phyloP scores from a whole-genome alignment of 2,888 invertebrate species.

The Pachycephus smyrnensis region DNA sequence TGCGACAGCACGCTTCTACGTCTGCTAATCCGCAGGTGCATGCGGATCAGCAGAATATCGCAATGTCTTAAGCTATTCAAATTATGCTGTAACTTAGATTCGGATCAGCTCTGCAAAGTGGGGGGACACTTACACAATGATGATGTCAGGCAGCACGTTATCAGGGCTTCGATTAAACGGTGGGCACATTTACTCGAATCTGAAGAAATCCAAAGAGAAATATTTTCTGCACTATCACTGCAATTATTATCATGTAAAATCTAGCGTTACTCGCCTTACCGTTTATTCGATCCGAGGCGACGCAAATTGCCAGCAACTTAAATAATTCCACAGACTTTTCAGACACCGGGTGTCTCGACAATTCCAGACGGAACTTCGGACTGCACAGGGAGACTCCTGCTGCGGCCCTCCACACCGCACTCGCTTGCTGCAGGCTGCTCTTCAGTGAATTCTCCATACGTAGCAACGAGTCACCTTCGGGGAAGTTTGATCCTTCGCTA shows the following conservation, averaged over 20 bases:
- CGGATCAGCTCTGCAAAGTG: constrained; percentile 2
- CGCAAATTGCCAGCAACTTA: constrained; percentile 49
- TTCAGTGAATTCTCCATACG: neutral
- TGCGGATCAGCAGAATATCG: constrained; percentile 32
- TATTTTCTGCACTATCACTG: neutral
- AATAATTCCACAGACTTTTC: constrained; percentile 46
- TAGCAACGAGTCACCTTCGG: constrained; percentile 2
- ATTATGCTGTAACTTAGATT: constrained; percentile 22
- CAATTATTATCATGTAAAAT: neutral
- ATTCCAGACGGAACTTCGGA: constrained; percentile 69
- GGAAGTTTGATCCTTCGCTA: constrained; percentile 1
- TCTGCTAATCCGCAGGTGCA: constrained; percentile 56
- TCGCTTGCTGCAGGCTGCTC: constrained; percentile 51
- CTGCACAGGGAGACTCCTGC: constrained; percentile 70
- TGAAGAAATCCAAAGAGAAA: constrained; percentile 31
- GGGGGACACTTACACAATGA: constrained; percentile 53
- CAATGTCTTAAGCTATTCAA: constrained; percentile 10
- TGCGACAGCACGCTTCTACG: constrained; percentile 38
- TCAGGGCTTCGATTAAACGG: constrained; percentile 59
- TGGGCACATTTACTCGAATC: constrained; percentile 59
- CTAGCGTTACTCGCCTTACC: constrained; percentile 36
- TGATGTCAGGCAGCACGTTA: constrained; percentile 60
- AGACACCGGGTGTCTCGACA: constrained; percentile 63
- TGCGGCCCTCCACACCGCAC: constrained; percentile 59
- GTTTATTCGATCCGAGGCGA: constrained; percentile 52